Base-by-base conservation (phyloP, 2,888 invertebrate species). In the Drosophila siamana region DNA sequence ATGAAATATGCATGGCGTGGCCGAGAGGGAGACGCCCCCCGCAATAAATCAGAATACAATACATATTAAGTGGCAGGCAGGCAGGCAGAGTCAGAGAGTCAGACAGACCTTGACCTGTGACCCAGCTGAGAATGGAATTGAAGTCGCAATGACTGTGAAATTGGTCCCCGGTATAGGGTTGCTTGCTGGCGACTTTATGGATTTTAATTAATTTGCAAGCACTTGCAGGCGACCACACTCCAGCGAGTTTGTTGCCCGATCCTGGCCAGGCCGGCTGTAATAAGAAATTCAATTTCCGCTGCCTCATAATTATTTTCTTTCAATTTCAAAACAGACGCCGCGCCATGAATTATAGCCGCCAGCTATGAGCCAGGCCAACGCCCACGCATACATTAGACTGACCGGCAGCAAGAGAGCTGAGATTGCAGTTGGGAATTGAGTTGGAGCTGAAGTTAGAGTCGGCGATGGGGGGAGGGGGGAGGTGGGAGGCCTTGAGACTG, bases 261-360 rank as follows among this genome's bases (percentile, higher is more conserved):
- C 40, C 19, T 19, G 19, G 19, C 19, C 19, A 2, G 61, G 48
- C 63, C 56, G 64, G 64, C 57, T 74, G 87, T 88, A 86, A 88
- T 88, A 86, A 86, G 85, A 88, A 86, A 86, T 86, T 86, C 85
- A 86, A 86, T 86, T 86, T 86, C 85, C 85, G 85, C 79, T 74
- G 84, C 79, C 83, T 79, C 82, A 79, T 84, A 85, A 88, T 86
- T 88, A 88, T 86, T 88, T 86, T 86, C 88, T 86, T 86, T 86
- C 88, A 86, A 86, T 86, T 86, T 88, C 57, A 75, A 85, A 85
- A 80, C 86, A 87, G 83, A 80, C 80, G 74, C 74, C 59, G 66
- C 60, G 48, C 55, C 77, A 85, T 85, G 83, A 83, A 83, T 86
- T 83, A 83, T 81, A 67, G 77, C 86, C 73, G 50, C 47, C 71